Conservation (phyloP, 2,797 vertebrate genomes). For the Silurus lanzhouensis region DNA sequence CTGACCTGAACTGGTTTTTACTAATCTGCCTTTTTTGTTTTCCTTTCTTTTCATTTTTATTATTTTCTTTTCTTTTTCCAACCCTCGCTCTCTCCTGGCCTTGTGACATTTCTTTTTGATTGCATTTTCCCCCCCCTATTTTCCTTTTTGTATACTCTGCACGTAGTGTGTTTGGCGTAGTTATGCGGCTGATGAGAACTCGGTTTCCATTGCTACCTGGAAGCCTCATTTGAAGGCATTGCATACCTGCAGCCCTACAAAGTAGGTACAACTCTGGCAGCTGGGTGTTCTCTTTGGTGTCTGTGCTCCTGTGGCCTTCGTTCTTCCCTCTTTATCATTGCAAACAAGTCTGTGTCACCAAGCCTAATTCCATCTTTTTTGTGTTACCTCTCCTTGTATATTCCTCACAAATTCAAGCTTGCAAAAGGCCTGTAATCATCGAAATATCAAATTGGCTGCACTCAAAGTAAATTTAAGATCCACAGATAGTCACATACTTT, state of each 20-base stretch:
- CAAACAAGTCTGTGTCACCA: slow-evolving; percentile 41
- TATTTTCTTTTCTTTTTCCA: slow-evolving; percentile 36
- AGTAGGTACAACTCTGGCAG: slow-evolving; percentile 92
- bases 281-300: slow-evolving; percentile 76
- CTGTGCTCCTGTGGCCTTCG: slow-evolving; percentile 67
- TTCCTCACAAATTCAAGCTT: slow-evolving; percentile 26
- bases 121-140: slow-evolving; percentile 55
- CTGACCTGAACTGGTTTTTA: slow-evolving; percentile 75
- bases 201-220: slow-evolving; percentile 99
- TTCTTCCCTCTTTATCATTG: slow-evolving; percentile 48
- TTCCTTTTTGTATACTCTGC: slow-evolving; percentile 74
- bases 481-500: slow-evolving; percentile 50
- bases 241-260: slow-evolving; percentile 98
- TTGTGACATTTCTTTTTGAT: slow-evolving; percentile 65
- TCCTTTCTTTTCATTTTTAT: slow-evolving; percentile 57
- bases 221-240: slow-evolving; percentile 99
- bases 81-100: slow-evolving; percentile 69
- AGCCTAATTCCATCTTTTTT: slow-evolving; percentile 39
- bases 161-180: slow-evolving; percentile 98
- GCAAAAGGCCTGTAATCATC: slow-evolving; percentile 59
- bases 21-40: slow-evolving; percentile 83
- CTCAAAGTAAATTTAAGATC: slow-evolving; percentile 27
- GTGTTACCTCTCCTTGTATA: slow-evolving; percentile 31
- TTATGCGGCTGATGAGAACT: slow-evolving; percentile 99
- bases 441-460: slow-evolving; percentile 31